Base-by-base conservation (phyloP, 2,113 vertebrate genomes). In the Crocuta crocuta region DNA sequence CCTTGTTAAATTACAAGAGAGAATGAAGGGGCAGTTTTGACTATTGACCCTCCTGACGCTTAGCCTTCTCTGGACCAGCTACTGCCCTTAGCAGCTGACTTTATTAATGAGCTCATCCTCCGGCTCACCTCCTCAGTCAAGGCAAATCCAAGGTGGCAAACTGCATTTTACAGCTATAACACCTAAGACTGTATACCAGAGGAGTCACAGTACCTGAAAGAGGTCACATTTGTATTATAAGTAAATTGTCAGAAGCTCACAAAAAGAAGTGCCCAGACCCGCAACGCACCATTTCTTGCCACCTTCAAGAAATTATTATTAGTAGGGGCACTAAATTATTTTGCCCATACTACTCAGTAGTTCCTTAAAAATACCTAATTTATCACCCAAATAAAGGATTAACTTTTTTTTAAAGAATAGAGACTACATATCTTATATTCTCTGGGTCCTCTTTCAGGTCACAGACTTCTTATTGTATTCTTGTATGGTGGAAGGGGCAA, bases 91-190 rank as follows among this genome's bases (percentile, higher is more conserved):
- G 48, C 83, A 81, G 45, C 53, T 93, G 63, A 95, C 58, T 87
- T 55, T 88, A 61, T 61, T 74, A 86, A 87, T 94, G 87, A 97
- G 45, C 70, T 94, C 74, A 90, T 87, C 81, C 48, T 79, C 55
- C 84, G 90, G 21, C 55, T 96, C 87, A 39, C 83, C 61, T 92
- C 39, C 61, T 83, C 48, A 83, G 74, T 24, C 74, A 76, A 93
- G 70, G 71, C 93, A 93, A 92, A 91, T 89, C 39, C 5, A 11
- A 97, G 65, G 70, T 39, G 28, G 50, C 10, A 93, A 90, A 94
- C 78, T 61, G 17, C 33, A 81, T 96, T 93, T 94, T 71, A n/a
- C 26, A 87, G 73, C 87, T 89, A 21, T 80, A 63, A 94, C 84
- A 71, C 50, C 63, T 85, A 74, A 90, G 80, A 89, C 35, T 82